Evolutionary conservation across 2,113 vertebrate genomes (phyloP), one percentile per base, ranked within the genome.

Genomic region (Nyctereutes procyonoides): DNA sequence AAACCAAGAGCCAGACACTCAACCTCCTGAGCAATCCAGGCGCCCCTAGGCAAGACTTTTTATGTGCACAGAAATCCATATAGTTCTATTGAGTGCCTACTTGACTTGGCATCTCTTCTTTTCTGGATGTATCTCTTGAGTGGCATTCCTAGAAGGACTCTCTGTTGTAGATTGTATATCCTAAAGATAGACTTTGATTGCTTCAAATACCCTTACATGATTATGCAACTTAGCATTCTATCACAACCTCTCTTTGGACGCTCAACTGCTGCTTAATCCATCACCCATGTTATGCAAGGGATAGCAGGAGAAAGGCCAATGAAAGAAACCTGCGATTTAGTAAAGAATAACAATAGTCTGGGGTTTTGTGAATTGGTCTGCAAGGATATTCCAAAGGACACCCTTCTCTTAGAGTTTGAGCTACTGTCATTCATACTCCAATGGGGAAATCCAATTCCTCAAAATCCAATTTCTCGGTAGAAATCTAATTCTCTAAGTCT

Each of bases 391-490:
- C 53, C 62, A 80, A 89, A 98, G 11, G 30, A 53, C 56, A 2
- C 60, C 35, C 15, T 92, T 97, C 80, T 92, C 73, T 56, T 80
- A 91, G 56, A 90, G 62, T 95, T 92, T 94, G 53, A 93, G 28
- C 95, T 79, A 88, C 58, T 92, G 84, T 88, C 93, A 96, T 56
- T 98, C 84, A 97, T 48, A 88, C 12, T 62, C 16, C 69, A 53
- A 17, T 51, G 26, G 53, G 43, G 48, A 97, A 97, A 96, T 93
- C 60, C 82, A 98, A 79, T 96, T 97, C 48, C 17, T 92, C 88
- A 77, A 83, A 97, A 97, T 96, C 84, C 62, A 97, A 90, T 98
- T 97, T 97, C 69, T 81, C 48, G 76, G 80, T 26, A 97, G 84
- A 96, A 98, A 97, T 90, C 53, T 56, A 96, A 96, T 97, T 94